Evolutionary conservation across 1,140 invertebrate species (phyloP).

Genomic region (Diuraphis noxia): DNA sequence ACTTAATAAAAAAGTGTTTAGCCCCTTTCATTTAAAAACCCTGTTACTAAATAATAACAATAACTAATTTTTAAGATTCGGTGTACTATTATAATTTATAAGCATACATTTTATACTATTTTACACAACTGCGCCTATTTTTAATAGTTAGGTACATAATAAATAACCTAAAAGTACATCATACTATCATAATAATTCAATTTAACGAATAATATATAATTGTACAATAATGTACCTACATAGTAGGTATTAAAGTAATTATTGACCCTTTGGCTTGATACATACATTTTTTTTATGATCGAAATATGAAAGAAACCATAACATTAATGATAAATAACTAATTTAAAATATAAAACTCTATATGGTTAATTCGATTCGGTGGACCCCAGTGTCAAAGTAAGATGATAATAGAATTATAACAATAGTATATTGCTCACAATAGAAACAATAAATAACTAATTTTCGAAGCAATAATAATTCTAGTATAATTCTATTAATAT

Average conservation of each 20-base stretch:
- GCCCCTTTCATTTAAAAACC: no score
- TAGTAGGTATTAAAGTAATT: not conserved
- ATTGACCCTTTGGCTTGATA: not conserved
- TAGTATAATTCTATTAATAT: not conserved
- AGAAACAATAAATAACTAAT: constrained; percentile 32
- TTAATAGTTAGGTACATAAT: no score
- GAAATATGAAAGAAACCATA: not conserved
- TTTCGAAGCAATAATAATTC: not conserved
- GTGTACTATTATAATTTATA: no score
- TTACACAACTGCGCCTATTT: no score
- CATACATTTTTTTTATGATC: not conserved
- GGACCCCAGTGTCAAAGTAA: not conserved
- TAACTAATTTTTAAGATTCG: not conserved
- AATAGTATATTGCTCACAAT: not conserved
- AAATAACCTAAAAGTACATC: not conserved
- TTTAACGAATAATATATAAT: not conserved
- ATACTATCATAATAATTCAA: not conserved
- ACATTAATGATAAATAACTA: not conserved
- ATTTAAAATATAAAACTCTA: not conserved
- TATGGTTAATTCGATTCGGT: constrained; percentile 1
- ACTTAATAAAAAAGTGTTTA: no score
- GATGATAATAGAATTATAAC: constrained; percentile 2
- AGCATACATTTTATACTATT: no score
- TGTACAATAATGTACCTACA: not conserved
- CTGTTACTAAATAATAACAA: not conserved